A percentile compares a stretch with the other conserved stretches of the same genome.
Evolutionary conservation across 2,888 invertebrate genomes (phyloP).

Genomic region (Chrysina gloriosa): DNA sequence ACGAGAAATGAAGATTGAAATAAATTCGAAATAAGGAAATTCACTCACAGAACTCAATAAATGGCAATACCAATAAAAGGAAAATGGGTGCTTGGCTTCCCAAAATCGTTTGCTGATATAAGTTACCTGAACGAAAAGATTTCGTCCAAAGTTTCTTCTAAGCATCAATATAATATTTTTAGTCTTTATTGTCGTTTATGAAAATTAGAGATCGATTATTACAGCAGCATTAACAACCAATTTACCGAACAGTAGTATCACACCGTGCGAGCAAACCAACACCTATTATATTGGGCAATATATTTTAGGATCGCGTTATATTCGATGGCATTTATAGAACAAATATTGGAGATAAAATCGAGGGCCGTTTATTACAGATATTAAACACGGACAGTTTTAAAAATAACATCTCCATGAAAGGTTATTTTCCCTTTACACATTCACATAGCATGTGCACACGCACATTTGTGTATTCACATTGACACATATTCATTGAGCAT

Average conservation of each 20-base stretch:
- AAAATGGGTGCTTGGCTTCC: too few species aligned
- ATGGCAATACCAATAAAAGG: too few species aligned
- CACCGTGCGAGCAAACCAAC: neutral
- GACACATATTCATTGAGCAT: neutral
- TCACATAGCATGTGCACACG: neutral
- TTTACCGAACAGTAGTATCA: constrained; percentile 6
- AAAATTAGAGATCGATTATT: too few species aligned
- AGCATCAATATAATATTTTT: too few species aligned
- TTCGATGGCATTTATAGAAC: constrained; percentile 5
- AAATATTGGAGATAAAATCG: constrained; percentile 22
- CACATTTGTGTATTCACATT: neutral
- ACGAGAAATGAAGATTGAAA: too few species aligned
- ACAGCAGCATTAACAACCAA: too few species aligned
- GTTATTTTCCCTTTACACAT: neutral
- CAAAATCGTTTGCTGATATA: too few species aligned
- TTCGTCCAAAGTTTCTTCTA: too few species aligned
- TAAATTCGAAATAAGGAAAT: too few species aligned
- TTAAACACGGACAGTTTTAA: constrained; percentile 6
- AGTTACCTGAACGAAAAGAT: too few species aligned
- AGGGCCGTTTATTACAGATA: constrained; percentile 16
- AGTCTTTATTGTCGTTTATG: too few species aligned
- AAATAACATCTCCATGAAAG: neutral
- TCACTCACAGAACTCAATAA: too few species aligned
- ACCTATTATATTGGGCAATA: constrained; percentile 1
- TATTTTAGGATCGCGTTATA: constrained; percentile 5